phyloP scores from a whole-genome alignment of 53 echinoderm and acorn worm species.

The Pentamera pediparva region DNA sequence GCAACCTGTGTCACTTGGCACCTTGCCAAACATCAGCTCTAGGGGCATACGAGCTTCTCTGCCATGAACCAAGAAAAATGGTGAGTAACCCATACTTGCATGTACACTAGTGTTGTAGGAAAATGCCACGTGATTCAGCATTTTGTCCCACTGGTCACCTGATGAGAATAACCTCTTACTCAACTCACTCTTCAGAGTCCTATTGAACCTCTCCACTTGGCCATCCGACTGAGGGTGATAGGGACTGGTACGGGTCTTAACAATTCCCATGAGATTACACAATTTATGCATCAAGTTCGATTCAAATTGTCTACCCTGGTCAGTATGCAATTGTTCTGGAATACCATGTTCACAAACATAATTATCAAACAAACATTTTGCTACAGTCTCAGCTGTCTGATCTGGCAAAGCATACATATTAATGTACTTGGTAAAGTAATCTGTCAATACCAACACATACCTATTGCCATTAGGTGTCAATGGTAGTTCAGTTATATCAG shows the following conservation, averaged over 20 bases:
- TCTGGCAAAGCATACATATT: conserved; percentile 45
- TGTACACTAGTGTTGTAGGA: conserved; percentile 42
- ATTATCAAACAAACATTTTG: too few species aligned
- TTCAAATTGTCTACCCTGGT: too few species aligned
- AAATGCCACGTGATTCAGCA: conserved; percentile 29
- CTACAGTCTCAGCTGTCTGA: too few species aligned
- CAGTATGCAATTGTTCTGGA: too few species aligned
- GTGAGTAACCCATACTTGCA: conserved; percentile 39
- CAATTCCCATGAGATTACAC: too few species aligned
- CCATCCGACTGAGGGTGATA: conserved; percentile 41
- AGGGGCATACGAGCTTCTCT: conserved; percentile 44
- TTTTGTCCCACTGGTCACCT: conserved; percentile 23
- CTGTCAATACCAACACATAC: conserved; percentile 51
- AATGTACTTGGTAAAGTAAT: conserved; percentile 56
- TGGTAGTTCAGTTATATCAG: conserved; percentile 50
- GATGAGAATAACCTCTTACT: conserved; percentile 24
- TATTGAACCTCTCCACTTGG: conserved; percentile 39
- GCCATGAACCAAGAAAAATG: conserved; percentile 35
- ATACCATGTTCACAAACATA: too few species aligned
- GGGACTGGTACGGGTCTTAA: too few species aligned
- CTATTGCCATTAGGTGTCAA: conserved; percentile 28
- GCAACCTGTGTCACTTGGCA: background rate
- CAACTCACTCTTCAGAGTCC: conserved; percentile 30
- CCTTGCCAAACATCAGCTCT: background rate
- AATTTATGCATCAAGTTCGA: too few species aligned